phyloP scores from a whole-genome alignment of 92 coral and sea anemone species.

The Epizoanthus ramosus region DNA sequence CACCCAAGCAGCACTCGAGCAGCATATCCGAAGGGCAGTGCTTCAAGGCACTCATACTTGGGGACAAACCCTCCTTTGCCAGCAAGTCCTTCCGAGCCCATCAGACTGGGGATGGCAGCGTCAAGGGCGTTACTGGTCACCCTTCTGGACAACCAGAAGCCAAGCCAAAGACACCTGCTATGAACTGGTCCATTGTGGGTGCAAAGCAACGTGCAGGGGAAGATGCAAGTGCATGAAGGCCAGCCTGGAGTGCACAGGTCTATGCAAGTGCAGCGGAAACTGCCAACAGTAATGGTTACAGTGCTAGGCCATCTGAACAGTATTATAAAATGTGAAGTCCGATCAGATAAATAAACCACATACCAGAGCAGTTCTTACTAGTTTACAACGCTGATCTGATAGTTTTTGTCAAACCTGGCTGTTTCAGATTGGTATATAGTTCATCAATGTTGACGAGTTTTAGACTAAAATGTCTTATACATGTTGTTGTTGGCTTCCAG shows the following conservation, averaged over 20 bases:
- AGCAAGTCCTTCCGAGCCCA: slow-evolving; percentile 58
- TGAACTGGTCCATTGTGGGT: slow-evolving; percentile 66
- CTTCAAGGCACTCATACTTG: slow-evolving; percentile 63
- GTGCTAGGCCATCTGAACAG: slow-evolving; percentile 13
- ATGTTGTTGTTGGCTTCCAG: no score
- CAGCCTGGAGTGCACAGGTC: slow-evolving; percentile 61
- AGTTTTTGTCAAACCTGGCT: not conserved
- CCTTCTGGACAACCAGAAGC: slow-evolving; percentile 69
- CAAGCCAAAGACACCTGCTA: slow-evolving; percentile 49
- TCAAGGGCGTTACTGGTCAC: slow-evolving; percentile 53
- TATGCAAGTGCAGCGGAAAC: slow-evolving; percentile 70
- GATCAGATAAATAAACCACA: not conserved
- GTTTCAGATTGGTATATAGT: not conserved
- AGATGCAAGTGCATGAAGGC: slow-evolving; percentile 69
- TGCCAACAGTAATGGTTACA: slow-evolving; percentile 44
- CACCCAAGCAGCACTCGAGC: slow-evolving; percentile 60
- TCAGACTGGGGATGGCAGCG: slow-evolving; percentile 68
- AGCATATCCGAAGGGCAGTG: slow-evolving; percentile 62
- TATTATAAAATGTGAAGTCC: not conserved
- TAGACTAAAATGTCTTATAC: not conserved
- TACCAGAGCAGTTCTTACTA: slow-evolving; percentile 4
- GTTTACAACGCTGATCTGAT: not conserved
- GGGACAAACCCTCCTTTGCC: slow-evolving; percentile 55
- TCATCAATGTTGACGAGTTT: slow-evolving; percentile 8
- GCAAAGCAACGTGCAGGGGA: slow-evolving; percentile 56